Conservation (phyloP, 2,888 invertebrate genomes). For the Agapetus fuscipes region DNA sequence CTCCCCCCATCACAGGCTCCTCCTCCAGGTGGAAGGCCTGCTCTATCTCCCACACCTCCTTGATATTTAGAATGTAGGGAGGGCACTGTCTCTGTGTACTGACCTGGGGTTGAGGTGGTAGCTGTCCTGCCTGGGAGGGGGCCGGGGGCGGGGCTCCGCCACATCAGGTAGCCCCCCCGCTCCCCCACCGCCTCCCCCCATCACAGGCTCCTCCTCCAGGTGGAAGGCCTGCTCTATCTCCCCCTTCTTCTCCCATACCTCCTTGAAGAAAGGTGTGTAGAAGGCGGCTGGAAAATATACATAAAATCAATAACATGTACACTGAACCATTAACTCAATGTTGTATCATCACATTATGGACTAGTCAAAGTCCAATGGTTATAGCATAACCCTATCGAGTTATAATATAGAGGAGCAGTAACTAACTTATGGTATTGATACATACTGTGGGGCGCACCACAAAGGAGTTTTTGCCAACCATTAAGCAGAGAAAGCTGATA, state of each 20-base stretch:
- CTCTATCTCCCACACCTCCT: slow-evolving; percentile 95
- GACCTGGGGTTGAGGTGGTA: slow-evolving; percentile 59
- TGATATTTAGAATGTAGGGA: slow-evolving; percentile 92
- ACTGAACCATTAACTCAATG: too few species aligned
- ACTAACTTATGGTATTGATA: too few species aligned
- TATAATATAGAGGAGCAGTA: too few species aligned
- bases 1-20: slow-evolving; percentile 30
- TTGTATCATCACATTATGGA: too few species aligned
- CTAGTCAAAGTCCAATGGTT: too few species aligned
- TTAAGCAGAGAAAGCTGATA: too few species aligned
- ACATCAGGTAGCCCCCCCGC: slow-evolving; percentile 61
- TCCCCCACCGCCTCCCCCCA: slow-evolving; percentile 42
- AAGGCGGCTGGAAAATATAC: slow-evolving; percentile 62
- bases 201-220: slow-evolving; percentile 58
- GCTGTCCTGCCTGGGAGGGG: slow-evolving; percentile 70
- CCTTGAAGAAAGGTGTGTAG: slow-evolving; percentile 92
- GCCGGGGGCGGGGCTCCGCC: slow-evolving; percentile 47
- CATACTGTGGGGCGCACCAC: too few species aligned
- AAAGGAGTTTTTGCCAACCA: too few species aligned
- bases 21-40: slow-evolving; percentile 86
- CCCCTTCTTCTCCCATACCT: slow-evolving; percentile 92
- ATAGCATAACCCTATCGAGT: too few species aligned
- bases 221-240: slow-evolving; percentile 91
- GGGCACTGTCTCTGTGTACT: too few species aligned
- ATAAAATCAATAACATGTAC: slow-evolving; percentile 7